A percentile compares a stretch with the other conserved stretches of the same genome.
Conservation (phyloP, 2,888 invertebrate genomes). For the Ditula angustiorana region DNA sequence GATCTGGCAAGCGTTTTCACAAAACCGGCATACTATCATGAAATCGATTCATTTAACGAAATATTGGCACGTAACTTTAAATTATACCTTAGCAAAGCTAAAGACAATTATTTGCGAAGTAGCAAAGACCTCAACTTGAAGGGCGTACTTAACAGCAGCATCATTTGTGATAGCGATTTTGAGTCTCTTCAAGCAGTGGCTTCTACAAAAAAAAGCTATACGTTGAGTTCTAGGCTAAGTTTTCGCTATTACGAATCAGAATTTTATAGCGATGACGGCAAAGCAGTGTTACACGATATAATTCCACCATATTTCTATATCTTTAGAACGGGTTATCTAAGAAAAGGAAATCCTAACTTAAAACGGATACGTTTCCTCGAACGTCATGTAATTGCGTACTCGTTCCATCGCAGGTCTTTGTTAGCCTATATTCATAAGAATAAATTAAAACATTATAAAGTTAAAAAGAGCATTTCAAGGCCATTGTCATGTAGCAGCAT, state of each 20-base stretch:
- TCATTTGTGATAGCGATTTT: background rate
- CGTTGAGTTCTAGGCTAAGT: slow-evolving; percentile 12
- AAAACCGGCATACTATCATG: slow-evolving; percentile 26
- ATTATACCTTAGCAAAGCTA: slow-evolving; percentile 10
- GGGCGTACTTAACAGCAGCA: slow-evolving; percentile 10
- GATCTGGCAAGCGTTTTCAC: slow-evolving; percentile 39
- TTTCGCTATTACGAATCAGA: slow-evolving; percentile 20
- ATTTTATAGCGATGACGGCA: slow-evolving; percentile 15
- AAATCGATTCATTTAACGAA: slow-evolving; percentile 18
- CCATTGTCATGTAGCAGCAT: slow-evolving; percentile 26
- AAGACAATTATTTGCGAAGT: slow-evolving; percentile 13
- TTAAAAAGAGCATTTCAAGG: background rate
- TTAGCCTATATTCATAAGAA: slow-evolving; percentile 19
- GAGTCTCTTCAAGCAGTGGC: slow-evolving; percentile 16
- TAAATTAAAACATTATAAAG: slow-evolving; percentile 27
- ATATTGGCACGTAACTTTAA: slow-evolving; percentile 22
- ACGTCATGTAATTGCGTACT: slow-evolving; percentile 20
- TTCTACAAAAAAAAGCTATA: slow-evolving; percentile 9
- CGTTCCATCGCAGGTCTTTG: slow-evolving; percentile 27
- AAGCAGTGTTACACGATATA: slow-evolving; percentile 21
- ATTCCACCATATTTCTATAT: background rate
- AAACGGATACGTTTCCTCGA: slow-evolving; percentile 38
- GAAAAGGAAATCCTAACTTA: slow-evolving; percentile 41
- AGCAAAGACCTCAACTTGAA: slow-evolving; percentile 20
- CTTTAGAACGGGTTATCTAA: slow-evolving; percentile 31